Evolutionary conservation across 53 echinoderm and acorn worm genomes (phyloP).

Genomic region (Henricia sp.): DNA sequence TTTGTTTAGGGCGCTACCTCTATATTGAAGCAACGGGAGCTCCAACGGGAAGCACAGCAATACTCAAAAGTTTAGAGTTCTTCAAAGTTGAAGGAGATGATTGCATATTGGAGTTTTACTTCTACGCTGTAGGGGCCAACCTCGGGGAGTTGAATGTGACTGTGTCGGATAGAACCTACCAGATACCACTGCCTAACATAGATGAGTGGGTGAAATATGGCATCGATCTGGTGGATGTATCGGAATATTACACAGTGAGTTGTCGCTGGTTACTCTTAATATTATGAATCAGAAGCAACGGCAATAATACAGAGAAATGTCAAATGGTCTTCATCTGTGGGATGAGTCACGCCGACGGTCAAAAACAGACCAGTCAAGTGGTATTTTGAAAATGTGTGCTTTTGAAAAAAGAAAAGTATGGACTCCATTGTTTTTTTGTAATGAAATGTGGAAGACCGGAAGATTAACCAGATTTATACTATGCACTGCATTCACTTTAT

Average conservation of each 20-base stretch:
- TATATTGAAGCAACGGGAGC: conserved; percentile 73
- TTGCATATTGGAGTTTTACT: conserved; percentile 70
- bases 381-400: no score
- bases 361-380: no score
- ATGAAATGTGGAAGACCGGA: no score
- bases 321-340: no score
- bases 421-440: no score
- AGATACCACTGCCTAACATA: background rate
- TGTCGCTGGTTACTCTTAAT: no score
- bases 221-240: conserved; percentile 14
- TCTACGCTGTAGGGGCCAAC: conserved; percentile 69
- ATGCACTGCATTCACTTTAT: no score
- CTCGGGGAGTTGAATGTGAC: conserved; percentile 61
- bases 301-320: no score
- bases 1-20: conserved; percentile 70
- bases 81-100: conserved; percentile 50
- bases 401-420: no score
- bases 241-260: conserved; percentile 25
- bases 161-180: background rate
- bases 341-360: no score
- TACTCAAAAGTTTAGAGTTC: conserved; percentile 47
- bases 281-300: no score
- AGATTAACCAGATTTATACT: no score
- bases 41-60: conserved; percentile 35
- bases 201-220: conserved; percentile 22